Evolutionary conservation across 2,888 invertebrate genomes (phyloP), one percentile per base, ranked within the genome.

Genomic region (Polydrusus tereticollis): DNA sequence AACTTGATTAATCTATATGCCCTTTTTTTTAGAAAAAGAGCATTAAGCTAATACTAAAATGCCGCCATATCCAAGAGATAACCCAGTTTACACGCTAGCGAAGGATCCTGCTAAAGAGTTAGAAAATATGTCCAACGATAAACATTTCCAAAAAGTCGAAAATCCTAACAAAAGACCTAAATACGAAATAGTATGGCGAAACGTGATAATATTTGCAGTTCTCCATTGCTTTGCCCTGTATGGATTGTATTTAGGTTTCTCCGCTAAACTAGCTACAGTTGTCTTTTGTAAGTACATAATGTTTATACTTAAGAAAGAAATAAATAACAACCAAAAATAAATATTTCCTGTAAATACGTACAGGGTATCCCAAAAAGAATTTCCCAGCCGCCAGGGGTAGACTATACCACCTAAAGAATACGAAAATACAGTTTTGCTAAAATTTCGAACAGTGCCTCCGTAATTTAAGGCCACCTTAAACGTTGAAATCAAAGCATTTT

Each of bases 181-280:
- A n/a, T n/a, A n/a, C n/a, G 86, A 89, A 81, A 84, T 92, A 52
- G 95, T 95, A 5, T 96, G 95, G 95, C 89, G 93, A 77, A 96
- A 95, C 82, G 92, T 95, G 57, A 84, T 91, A n/a, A 87, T 93
- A 0, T 94, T 95, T 82, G 86, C 87, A 6, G 93, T 92, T 81
- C 88, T 95, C 72, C 95, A 96, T 82, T 38, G 90, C 59, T 92
- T 91, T 1, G 92, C 94, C 0, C 64, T 94, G 0, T 94, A 94
- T 81, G 95, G 95, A 59, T 84, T 90, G 2, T 94, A 91, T 84
- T 87, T 94, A 20, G 87, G 90, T 81, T 84, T 94, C 26, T 90
- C 92, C 64, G 94, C 94, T 33, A 92, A 91, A 87, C 87, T 92
- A 86, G 86, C 87, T 76, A 95, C 95, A 10, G 86, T 89, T 67